Evolutionary conservation across 1,140 invertebrate genomes (phyloP).

Genomic region (Diploscapter pachys): DNA sequence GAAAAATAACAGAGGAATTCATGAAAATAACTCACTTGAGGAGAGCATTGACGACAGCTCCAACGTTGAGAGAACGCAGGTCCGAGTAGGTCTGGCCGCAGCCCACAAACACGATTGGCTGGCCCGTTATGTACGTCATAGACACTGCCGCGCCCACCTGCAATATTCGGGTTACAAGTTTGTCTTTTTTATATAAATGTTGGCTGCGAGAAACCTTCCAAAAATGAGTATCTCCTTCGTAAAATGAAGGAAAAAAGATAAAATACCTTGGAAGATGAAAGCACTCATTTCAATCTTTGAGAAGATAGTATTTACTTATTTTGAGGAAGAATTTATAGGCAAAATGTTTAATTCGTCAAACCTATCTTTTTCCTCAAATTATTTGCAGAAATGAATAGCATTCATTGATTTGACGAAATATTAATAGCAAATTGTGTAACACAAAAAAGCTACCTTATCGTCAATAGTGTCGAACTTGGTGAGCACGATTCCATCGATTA

Average conservation of each 20-base stretch:
- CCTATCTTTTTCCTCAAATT: background rate
- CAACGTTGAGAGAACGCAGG: constrained; percentile 90
- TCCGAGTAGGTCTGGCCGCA: constrained; percentile 99
- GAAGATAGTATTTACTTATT: too few species aligned
- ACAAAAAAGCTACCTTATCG: constrained; percentile 74
- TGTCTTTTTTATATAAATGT: background rate
- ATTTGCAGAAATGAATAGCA: too few species aligned
- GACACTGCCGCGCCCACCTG: constrained; percentile 97
- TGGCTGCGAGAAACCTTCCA: background rate
- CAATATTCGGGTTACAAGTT: background rate
- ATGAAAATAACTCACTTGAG: constrained; percentile 72
- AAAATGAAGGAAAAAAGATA: background rate
- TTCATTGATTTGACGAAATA: too few species aligned
- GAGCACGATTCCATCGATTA: constrained; percentile 92
- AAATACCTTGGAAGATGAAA: too few species aligned
- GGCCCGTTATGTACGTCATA: constrained; percentile 99
- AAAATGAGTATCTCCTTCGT: too few species aligned
- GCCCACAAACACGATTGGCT: constrained; percentile 98
- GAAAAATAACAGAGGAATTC: constrained; percentile 31
- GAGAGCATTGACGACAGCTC: constrained; percentile 89
- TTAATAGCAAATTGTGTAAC: too few species aligned
- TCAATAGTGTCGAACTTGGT: constrained; percentile 99
- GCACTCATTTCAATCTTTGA: too few species aligned
- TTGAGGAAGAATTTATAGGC: too few species aligned
- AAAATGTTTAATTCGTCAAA: background rate